Base-by-base conservation (phyloP, 1,140 invertebrate genomes). In the Glossosoma conforme region DNA sequence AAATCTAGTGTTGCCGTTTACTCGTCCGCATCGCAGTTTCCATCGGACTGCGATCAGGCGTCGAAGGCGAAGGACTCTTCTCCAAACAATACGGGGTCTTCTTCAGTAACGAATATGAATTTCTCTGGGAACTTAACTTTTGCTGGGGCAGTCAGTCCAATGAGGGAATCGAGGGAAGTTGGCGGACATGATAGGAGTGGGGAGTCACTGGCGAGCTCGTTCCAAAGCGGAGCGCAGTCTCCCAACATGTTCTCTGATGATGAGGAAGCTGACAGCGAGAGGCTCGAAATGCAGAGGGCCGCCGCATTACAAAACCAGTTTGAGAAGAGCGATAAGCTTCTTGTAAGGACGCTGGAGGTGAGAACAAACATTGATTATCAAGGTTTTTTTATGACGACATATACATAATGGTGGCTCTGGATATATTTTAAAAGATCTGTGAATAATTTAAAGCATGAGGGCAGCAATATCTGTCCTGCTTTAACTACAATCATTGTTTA, bases 181-280 rank as follows among this genome's bases (percentile, higher is more conserved):
- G n/a, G 11, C 10, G 17, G 9, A 13, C 41, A 11, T 10, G 28
- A 43, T 35, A 20, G 22, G 13, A 35, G 40, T 11, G 32, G 48
- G n/a, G 48, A 51, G 13, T 45, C 37, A 13, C 25, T 72, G 4
- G 69, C 73, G 41, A 65, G 62, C 9, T 72, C 70, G 2, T 75
- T 69, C 63, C 66, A 70, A 48, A 72, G 70, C 62, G 70, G 70
- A 35, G 63, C 70, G 18, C 59, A 68, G 20, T 79, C 76, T 54
- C 78, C 78, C 10, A 76, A 79, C 54, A 68, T 80, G 60, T 80
- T 80, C 57, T 75, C 70, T 58, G 75, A 76, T 61, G 68, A 71
- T 37, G 74, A 77, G 30, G 68, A 70, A 33, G 63, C 63, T 40
- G 52, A 61, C 3, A 55, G 22, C n/a, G 46, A 40, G 3, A n/a